Percentiles rank a stretch among this genome's conserved stretches.
These are phyloP conservation scores for Drosophila vallismaia DNA, from an alignment of 2,888 invertebrate species.

Conservation along the genomic window DNA sequence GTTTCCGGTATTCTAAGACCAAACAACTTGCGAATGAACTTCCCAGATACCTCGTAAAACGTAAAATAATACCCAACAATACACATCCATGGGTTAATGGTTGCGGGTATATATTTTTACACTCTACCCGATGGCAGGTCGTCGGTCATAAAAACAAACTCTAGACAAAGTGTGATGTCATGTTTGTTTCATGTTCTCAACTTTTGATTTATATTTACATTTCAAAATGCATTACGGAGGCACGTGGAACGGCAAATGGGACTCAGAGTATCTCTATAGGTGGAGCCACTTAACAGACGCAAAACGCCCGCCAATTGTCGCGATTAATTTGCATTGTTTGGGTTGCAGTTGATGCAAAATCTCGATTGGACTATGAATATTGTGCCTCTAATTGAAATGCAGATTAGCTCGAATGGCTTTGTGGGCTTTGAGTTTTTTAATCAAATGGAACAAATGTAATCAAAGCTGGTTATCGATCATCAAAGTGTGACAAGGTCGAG, in stretches of 20 bases:
- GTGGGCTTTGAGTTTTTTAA: slow-evolving; percentile 3
- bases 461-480: slow-evolving; percentile 17
- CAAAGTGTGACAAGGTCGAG: slow-evolving; percentile 20
- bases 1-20: not conserved
- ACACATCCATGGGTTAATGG: slow-evolving; percentile 15
- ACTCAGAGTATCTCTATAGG: not conserved
- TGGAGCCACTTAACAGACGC: slow-evolving; percentile 4
- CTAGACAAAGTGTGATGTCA: slow-evolving; percentile 40
- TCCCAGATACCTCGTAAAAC: slow-evolving; percentile 9
- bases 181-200: slow-evolving; percentile 31
- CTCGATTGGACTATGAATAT: slow-evolving; percentile 12
- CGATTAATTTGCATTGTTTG: slow-evolving; percentile 22
- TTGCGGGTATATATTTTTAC: slow-evolving; percentile 15
- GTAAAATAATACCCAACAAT: not conserved
- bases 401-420: slow-evolving; percentile 27
- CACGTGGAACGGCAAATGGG: not conserved
- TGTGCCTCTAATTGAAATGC: slow-evolving; percentile 37
- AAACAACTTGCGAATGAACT: slow-evolving; percentile 5
- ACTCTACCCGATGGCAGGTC: slow-evolving; percentile 26
- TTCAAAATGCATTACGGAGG: not conserved
- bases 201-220: slow-evolving; percentile 30
- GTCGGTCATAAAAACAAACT: slow-evolving; percentile 26
- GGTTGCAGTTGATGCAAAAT: slow-evolving; percentile 30
- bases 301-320: slow-evolving; percentile 10
- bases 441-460: slow-evolving; percentile 14